Percentiles rank a stretch among this genome's conserved stretches.
Evolutionary conservation across 1,140 invertebrate genomes (phyloP).

Genomic region (Archivesica marissinica): DNA sequence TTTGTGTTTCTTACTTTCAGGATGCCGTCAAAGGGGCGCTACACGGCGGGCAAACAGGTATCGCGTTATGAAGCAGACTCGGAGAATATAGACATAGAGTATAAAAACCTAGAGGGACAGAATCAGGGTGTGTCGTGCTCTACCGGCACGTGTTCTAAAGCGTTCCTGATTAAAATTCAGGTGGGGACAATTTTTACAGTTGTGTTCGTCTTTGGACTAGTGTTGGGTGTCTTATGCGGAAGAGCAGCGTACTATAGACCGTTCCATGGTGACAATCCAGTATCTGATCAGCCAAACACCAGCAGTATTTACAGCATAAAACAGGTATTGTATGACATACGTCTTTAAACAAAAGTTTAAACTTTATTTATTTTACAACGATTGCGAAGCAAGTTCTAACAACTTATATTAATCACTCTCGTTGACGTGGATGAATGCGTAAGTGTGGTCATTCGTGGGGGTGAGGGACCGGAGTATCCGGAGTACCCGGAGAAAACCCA

Average conservation of each 20-base stretch:
- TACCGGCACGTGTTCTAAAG: constrained; percentile 34
- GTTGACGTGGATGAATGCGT: too few species aligned
- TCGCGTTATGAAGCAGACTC: constrained; percentile 81
- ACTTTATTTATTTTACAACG: too few species aligned
- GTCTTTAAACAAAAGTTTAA: too few species aligned
- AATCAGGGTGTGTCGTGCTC: constrained; percentile 1
- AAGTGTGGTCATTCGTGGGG: too few species aligned
- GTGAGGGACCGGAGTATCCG: too few species aligned
- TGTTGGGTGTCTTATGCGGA: constrained; percentile 38
- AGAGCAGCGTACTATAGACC: constrained; percentile 25
- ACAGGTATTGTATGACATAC: constrained; percentile 6
- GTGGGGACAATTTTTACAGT: too few species aligned
- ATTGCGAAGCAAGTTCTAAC: too few species aligned
- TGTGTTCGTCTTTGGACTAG: constrained; percentile 49
- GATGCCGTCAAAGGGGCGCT: constrained; percentile 76
- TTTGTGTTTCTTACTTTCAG: constrained; percentile 69
- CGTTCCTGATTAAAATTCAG: not conserved
- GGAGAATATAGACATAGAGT: constrained; percentile 81
- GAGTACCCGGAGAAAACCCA: too few species aligned
- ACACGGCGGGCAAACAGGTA: constrained; percentile 78
- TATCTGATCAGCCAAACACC: not conserved
- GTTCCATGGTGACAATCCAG: not conserved
- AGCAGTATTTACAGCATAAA: constrained; percentile 24
- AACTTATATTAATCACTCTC: too few species aligned
- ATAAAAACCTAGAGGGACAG: constrained; percentile 76